A percentile compares a stretch with the other conserved stretches of the same genome.
Conservation (phyloP, 2,113 vertebrate genomes). For the Rattus rattus region DNA sequence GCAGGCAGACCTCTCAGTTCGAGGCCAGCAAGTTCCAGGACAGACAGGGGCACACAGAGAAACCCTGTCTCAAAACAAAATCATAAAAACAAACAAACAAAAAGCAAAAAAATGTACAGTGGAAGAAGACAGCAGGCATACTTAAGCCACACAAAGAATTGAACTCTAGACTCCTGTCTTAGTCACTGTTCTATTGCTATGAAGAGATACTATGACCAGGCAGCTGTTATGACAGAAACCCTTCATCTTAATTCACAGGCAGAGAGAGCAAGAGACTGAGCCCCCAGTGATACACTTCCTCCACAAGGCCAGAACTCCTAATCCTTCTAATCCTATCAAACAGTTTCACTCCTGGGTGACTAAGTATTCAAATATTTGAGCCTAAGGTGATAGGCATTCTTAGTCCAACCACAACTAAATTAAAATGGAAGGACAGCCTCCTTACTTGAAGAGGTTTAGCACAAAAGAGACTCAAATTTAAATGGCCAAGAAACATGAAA, state of each 20-base stretch:
- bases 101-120: neutral
- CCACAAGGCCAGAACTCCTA: neutral
- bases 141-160: neutral
- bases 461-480: neutral
- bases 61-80: neutral
- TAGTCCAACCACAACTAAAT: neutral
- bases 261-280: neutral
- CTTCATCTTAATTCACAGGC: neutral
- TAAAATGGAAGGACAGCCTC: neutral
- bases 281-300: neutral
- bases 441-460: constrained; percentile 9
- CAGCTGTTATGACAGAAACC: neutral
- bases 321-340: neutral
- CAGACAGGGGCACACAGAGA: neutral
- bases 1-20: neutral
- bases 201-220: neutral
- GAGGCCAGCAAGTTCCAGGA: neutral
- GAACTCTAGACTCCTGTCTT: neutral
- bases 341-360: neutral
- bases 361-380: neutral
- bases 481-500: neutral
- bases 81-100: too few relatives aligned
- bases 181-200: neutral
- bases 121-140: neutral
- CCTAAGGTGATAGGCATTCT: neutral